Base-by-base conservation (phyloP, 2,888 invertebrate genomes). In the Folsomia manolachei region DNA sequence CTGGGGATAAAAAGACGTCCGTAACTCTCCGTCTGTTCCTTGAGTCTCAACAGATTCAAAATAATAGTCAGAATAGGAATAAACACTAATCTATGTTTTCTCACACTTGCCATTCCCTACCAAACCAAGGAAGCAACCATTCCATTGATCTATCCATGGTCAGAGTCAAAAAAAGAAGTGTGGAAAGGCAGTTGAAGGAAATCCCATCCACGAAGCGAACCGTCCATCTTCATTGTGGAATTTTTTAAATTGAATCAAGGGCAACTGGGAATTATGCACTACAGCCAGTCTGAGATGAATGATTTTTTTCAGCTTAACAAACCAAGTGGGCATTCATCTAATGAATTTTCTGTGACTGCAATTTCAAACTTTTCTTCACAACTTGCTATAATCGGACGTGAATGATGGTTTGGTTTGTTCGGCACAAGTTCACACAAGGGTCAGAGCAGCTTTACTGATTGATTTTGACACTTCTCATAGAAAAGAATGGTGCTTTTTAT, bases 41-140 rank as follows among this genome's bases (percentile, higher is more conserved):
- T 4, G 23, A 66, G 66, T 66, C 66, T 66, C 66, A 66, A 66
- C 26, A 66, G 66, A 66, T 66, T 66, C 66, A 66, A 52, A 66
- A 66, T 66, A 66, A 66, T 52, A 66, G 66, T 66, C 66, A 66
- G 66, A 51, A 66, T 66, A 52, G 52, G 66, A 52, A 66, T 66
- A 66, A 66, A 52, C 53, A 66, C 66, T 66, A 66, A 66, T 66
- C 66, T 66, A 66, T 52, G 39, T 66, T 52, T 66, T 66, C 66
- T 66, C 25, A 51, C 53, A 52, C 66, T 52, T 11, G 19, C 52
- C 21, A n/a, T n/a, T n/a, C n/a, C n/a, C n/a, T n/a, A n/a, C n/a
- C n/a, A n/a, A n/a, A n/a, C n/a, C n/a, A n/a, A n/a, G n/a, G n/a
- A n/a, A n/a, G n/a, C n/a, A 56, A 56, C 18, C 39, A 39, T 39